Conservation (phyloP, 2,113 vertebrate species). For the Zosterops japonicus region DNA sequence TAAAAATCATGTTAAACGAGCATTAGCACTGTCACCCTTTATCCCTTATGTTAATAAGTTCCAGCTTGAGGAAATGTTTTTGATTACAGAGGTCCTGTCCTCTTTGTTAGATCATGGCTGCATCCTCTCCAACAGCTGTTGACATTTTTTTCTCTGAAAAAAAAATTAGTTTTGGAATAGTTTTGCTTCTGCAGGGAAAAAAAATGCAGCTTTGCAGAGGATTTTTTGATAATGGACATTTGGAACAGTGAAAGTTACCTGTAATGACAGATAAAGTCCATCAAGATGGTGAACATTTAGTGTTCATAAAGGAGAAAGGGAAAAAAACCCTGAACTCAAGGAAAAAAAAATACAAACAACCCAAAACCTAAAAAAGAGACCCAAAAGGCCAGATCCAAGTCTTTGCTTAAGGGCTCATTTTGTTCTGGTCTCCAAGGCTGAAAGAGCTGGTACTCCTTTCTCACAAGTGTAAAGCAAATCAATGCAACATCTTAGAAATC, state of each 20-base stretch:
- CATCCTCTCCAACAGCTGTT: constrained; percentile 54
- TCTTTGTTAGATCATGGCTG: constrained; percentile 45
- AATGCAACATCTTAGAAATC: not conserved
- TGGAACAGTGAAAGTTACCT: not conserved
- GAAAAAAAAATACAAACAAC: not conserved
- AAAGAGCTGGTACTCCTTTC: not conserved
- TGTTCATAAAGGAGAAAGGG: not conserved
- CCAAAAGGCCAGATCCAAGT: not conserved
- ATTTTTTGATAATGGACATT: not conserved
- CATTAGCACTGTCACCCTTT: constrained; percentile 48
- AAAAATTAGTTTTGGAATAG: not conserved
- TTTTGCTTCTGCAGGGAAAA: not conserved
- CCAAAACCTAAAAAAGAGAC: not conserved
- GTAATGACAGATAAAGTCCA: not conserved
- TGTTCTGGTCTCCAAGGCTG: not conserved
- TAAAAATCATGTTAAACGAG: constrained; percentile 42
- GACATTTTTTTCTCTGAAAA: not conserved
- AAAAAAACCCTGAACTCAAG: not conserved
- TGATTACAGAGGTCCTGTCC: constrained; percentile 49
- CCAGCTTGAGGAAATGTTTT: constrained; percentile 62
- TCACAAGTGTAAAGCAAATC: not conserved
- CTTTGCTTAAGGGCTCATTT: not conserved
- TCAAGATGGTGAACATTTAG: not conserved
- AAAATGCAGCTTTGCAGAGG: not conserved
- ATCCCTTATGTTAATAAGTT: constrained; percentile 35